Evolutionary conservation across 2,113 vertebrate genomes (phyloP).

Genomic region (Malurus elegans): DNA sequence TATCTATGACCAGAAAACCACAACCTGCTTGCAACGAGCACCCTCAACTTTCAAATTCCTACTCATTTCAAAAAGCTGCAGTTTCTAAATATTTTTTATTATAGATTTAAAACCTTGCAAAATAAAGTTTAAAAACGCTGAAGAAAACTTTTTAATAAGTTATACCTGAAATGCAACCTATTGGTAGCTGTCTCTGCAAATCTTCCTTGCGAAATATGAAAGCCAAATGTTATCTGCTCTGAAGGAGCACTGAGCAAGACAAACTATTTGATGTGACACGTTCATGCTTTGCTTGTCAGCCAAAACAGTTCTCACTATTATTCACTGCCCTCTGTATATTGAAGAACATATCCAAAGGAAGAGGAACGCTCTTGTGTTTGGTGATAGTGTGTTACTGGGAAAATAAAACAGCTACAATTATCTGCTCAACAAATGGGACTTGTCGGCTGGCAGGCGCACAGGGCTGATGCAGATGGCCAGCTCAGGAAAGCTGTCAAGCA

Average conservation of each 20-base stretch:
- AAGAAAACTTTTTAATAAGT: not conserved
- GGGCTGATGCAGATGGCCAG: conserved; percentile 57
- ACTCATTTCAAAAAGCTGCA: not conserved
- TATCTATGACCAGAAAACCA: not conserved
- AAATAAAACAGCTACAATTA: conserved; percentile 64
- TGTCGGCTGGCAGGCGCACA: conserved; percentile 45
- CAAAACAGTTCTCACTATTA: conserved; percentile 55
- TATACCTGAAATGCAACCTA: not conserved
- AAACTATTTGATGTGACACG: conserved; percentile 51
- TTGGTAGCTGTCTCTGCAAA: not conserved
- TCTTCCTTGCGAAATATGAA: not conserved
- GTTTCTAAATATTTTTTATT: not conserved
- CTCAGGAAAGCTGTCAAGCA: conserved; percentile 46
- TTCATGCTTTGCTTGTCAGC: conserved; percentile 61
- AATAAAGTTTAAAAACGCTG: not conserved
- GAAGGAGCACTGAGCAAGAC: conserved; percentile 26
- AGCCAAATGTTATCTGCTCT: conserved; percentile 23
- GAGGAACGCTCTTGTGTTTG: conserved; percentile 25
- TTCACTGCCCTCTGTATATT: conserved; percentile 46
- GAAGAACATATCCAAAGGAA: conserved; percentile 36
- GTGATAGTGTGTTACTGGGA: conserved; percentile 44
- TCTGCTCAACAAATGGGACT: conserved; percentile 59
- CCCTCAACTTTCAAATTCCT: not conserved
- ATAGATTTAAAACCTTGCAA: not conserved
- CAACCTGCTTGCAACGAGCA: not conserved